Conservation (phyloP, 2,113 vertebrate genomes). For the Nipponia nippon region DNA sequence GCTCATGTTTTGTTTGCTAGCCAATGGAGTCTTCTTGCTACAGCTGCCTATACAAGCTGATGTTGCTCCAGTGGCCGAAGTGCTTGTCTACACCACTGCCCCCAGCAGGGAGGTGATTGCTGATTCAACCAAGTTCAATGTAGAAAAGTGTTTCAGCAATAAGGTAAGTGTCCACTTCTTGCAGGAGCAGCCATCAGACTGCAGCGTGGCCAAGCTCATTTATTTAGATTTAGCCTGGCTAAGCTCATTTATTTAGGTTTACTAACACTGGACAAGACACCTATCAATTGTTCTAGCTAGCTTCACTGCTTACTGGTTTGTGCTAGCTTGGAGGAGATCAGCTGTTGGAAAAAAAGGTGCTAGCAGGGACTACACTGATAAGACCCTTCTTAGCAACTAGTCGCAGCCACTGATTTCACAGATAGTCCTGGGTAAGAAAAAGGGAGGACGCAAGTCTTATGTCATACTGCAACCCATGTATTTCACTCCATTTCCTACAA, state of each 20-base stretch:
- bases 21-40: constrained; percentile 68
- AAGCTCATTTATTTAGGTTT: neutral
- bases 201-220: neutral
- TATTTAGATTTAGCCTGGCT: neutral
- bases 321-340: neutral
- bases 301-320: neutral
- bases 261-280: neutral
- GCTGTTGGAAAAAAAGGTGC: neutral
- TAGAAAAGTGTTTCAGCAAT: constrained; percentile 82
- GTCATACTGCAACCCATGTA: neutral
- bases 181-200: neutral
- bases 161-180: constrained; percentile 70
- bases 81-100: constrained; percentile 80
- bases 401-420: neutral
- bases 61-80: constrained; percentile 78
- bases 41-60: constrained; percentile 50
- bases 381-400: neutral
- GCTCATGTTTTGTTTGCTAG: constrained; percentile 39
- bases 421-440: neutral
- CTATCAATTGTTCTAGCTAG: neutral
- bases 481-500: neutral
- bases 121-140: constrained; percentile 75
- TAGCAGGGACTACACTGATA: neutral
- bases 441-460: neutral
- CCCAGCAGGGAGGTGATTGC: constrained; percentile 79